A percentile compares a stretch with the other conserved stretches of the same genome.
phyloP scores from a whole-genome alignment of 2,888 invertebrate species.

The Cinara cedri region DNA sequence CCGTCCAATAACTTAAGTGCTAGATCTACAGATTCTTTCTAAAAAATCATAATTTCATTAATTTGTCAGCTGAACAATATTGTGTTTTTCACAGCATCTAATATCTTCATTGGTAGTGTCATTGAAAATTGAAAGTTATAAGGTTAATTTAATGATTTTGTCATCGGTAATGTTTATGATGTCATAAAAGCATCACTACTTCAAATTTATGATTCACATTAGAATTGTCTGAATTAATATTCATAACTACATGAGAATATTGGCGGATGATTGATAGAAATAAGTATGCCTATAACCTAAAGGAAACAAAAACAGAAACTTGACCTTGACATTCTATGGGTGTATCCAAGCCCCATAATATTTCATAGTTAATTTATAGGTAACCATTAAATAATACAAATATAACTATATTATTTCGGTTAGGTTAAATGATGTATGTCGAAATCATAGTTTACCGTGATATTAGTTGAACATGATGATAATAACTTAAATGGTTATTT shows the following conservation, averaged over 20 bases:
- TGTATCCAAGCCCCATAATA: neutral
- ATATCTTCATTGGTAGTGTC: neutral
- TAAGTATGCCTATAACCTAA: neutral
- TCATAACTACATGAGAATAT: slow-evolving; percentile 14
- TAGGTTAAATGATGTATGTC: no score
- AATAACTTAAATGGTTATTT: no score
- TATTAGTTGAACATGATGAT: no score
- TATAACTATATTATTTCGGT: no score
- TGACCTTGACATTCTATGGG: neutral
- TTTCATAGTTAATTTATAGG: neutral
- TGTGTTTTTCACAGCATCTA: neutral
- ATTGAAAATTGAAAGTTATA: slow-evolving; percentile 19
- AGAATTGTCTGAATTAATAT: neutral
- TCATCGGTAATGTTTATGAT: slow-evolving; percentile 5
- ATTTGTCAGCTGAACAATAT: neutral
- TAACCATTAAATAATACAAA: no score
- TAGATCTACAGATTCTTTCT: slow-evolving; percentile 90
- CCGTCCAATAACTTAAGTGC: slow-evolving; percentile 93
- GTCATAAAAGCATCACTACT: neutral
- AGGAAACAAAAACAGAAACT: neutral
- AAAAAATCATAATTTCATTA: slow-evolving; percentile 60
- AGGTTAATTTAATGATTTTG: slow-evolving; percentile 10
- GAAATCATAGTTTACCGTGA: no score
- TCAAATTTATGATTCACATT: neutral
- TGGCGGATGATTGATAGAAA: neutral